A percentile compares a stretch with the other conserved stretches of the same genome.
These are phyloP conservation scores for Limnodromus scolopaceus DNA, from an alignment of 2,797 vertebrate genomes.

Conservation along the genomic window DNA sequence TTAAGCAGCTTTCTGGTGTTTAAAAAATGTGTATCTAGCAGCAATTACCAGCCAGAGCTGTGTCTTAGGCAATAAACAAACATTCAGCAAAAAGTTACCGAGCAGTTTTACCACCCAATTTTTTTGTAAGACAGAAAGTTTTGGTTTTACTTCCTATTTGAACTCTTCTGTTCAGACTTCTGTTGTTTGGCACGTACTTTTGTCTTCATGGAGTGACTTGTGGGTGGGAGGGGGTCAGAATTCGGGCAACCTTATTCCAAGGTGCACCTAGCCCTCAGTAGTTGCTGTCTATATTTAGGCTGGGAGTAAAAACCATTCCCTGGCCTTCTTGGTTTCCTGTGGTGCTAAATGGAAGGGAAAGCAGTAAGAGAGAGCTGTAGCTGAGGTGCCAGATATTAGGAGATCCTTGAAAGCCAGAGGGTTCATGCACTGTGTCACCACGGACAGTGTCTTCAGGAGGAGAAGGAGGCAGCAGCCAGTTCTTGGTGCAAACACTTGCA, in stretches of 20 bases:
- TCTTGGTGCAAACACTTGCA: accelerated
- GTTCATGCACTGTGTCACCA: neutral
- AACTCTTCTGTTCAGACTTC: no score
- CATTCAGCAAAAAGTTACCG: neutral
- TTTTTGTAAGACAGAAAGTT: neutral
- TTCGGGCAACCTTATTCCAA: neutral
- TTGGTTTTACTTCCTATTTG: neutral
- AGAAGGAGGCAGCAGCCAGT: neutral
- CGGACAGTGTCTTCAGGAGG: neutral
- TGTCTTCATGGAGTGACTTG: neutral
- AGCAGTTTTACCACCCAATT: neutral
- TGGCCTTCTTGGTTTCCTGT: neutral
- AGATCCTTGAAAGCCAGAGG: neutral
- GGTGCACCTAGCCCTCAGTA: neutral
- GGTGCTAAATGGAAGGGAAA: neutral
- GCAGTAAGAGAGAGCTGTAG: neutral
- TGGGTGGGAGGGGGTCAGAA: neutral
- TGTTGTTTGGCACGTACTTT: neutral
- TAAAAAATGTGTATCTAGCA: neutral
- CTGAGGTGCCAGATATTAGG: accelerated
- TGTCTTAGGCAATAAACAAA: neutral
- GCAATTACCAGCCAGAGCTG: neutral
- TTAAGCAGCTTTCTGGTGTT: neutral
- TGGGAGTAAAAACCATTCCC: neutral
- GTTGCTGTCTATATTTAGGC: neutral